phyloP scores from a whole-genome alignment of 2,797 vertebrate species.

The Acestrorhynchus altus region DNA sequence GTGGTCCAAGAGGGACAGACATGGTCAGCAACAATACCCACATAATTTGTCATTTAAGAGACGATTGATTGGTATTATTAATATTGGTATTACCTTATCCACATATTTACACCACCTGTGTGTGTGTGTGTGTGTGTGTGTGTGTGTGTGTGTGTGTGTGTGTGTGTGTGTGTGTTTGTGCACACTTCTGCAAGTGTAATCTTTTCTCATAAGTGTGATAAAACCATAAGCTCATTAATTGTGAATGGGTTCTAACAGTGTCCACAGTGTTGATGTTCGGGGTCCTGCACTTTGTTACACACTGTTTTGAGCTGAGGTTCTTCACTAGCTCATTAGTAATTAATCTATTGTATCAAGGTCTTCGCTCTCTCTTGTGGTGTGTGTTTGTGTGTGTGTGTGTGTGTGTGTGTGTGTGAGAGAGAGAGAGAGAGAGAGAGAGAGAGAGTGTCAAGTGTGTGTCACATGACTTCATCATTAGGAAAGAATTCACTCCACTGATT shows the following conservation, averaged over 20 bases:
- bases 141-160: constrained; percentile 27
- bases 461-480: not conserved
- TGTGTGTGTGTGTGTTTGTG: constrained; percentile 39
- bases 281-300: constrained; percentile 69
- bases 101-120: no score
- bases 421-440: no score
- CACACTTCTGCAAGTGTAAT: constrained; percentile 10
- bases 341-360: constrained; percentile 18
- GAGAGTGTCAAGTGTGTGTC: no score
- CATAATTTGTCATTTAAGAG: no score
- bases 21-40: no score
- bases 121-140: not conserved
- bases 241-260: constrained; percentile 21
- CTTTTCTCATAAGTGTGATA: constrained; percentile 17
- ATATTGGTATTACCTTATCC: no score
- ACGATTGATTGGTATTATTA: no score
- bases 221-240: constrained; percentile 38
- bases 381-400: not conserved
- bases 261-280: constrained; percentile 52
- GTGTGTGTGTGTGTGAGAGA: constrained; percentile 3
- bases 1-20: no score
- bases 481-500: not conserved
- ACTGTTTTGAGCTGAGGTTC: constrained; percentile 36
- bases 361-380: not conserved
- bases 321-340: constrained; percentile 31